Percentiles rank a stretch among this genome's conserved stretches.
Conservation (phyloP, 2,797 vertebrate genomes). For the Micrastur ruficollis region DNA sequence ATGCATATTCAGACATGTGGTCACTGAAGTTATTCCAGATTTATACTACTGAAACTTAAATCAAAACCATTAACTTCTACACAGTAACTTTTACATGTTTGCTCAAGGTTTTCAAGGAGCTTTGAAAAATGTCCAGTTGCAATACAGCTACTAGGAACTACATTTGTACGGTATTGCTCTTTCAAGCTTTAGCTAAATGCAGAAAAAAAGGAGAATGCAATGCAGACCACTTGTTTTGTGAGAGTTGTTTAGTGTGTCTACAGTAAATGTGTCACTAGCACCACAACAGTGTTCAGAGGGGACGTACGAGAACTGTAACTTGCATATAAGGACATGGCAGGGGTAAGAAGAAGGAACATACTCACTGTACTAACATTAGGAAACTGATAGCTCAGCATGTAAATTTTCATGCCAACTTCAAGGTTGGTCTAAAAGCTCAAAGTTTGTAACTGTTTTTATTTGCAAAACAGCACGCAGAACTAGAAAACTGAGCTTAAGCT, state of each 20-base stretch:
- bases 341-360: neutral
- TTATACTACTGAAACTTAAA: slow-evolving; percentile 2
- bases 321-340: neutral
- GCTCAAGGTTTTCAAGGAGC: neutral
- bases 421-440: slow-evolving; percentile 17
- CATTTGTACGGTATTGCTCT: neutral
- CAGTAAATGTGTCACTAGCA: neutral
- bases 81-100: neutral
- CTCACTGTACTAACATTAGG: neutral
- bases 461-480: slow-evolving; percentile 19
- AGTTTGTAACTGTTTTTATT: slow-evolving; percentile 4
- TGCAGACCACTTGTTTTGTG: neutral
- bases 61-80: slow-evolving; percentile 27
- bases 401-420: slow-evolving; percentile 11
- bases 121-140: neutral
- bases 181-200: neutral
- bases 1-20: neutral
- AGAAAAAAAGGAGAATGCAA: neutral
- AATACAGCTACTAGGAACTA: neutral
- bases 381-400: neutral
- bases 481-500: slow-evolving; percentile 18
- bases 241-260: neutral
- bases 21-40: slow-evolving; percentile 18
- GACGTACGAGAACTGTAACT: neutral
- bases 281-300: neutral